These are phyloP conservation scores for Kryptopterus vitreolus DNA, from an alignment of 2,797 vertebrate species.

Conservation along the genomic window DNA sequence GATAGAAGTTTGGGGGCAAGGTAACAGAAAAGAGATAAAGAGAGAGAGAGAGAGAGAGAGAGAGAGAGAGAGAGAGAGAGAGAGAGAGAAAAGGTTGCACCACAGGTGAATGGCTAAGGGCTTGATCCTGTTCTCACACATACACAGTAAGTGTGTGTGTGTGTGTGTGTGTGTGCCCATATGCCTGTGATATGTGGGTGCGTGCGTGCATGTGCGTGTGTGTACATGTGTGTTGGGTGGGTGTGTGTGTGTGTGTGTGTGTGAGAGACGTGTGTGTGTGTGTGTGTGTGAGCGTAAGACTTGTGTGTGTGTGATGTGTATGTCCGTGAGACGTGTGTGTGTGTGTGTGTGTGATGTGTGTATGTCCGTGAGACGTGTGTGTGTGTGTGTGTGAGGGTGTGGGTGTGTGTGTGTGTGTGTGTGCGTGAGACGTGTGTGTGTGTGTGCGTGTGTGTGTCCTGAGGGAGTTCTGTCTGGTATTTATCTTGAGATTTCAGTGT, in stretches of 20 bases:
- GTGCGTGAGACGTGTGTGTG: no score
- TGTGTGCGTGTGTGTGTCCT: neutral
- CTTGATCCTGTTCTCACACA: neutral
- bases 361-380: no score
- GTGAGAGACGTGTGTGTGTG: no score
- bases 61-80: neutral
- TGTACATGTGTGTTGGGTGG: neutral
- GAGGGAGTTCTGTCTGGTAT: neutral
- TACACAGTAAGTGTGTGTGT: neutral
- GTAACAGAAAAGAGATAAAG: no score
- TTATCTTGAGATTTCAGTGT: conserved; percentile 14
- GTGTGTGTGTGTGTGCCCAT: neutral
- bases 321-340: conserved; percentile 13
- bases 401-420: no score
- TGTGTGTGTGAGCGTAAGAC: neutral
- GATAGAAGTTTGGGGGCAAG: no score
- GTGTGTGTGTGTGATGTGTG: neutral
- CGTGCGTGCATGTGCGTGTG: neutral
- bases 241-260: no score
- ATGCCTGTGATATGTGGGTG: neutral
- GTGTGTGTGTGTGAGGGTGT: no score
- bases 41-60: neutral
- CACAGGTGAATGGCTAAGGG: conserved; percentile 22
- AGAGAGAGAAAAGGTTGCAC: neutral
- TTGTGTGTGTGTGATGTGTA: neutral